Evolutionary conservation across 2,888 invertebrate genomes (phyloP).

Genomic region (Morpho deidamia): DNA sequence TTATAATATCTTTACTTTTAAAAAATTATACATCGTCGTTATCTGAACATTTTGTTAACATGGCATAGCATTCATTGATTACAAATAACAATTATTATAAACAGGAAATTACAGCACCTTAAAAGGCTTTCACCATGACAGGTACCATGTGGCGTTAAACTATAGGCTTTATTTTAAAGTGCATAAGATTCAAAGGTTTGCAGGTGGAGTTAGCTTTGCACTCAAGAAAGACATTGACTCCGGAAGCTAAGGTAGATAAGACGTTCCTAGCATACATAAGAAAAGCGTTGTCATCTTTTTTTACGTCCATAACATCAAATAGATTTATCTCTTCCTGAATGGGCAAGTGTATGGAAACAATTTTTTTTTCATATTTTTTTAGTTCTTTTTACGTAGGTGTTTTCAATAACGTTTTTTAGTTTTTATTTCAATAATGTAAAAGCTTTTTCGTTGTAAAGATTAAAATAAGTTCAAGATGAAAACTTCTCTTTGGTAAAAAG

Average conservation of each 20-base stretch:
- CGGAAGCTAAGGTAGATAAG: slow-evolving; percentile 32
- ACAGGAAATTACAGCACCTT: slow-evolving; percentile 20
- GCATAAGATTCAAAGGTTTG: slow-evolving; percentile 9
- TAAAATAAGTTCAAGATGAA: no score
- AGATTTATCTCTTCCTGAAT: slow-evolving; percentile 21
- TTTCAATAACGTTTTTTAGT: no score
- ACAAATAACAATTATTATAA: slow-evolving; percentile 6
- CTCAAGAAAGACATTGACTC: slow-evolving; percentile 29
- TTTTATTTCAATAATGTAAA: no score
- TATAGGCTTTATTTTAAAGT: slow-evolving; percentile 5
- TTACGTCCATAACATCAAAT: slow-evolving; percentile 19
- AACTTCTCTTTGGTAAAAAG: no score
- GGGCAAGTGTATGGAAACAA: slow-evolving; percentile 14
- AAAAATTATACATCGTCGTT: no score
- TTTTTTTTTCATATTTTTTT: slow-evolving; percentile 1
- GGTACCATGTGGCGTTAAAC: slow-evolving; percentile 2
- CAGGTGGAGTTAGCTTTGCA: slow-evolving; percentile 1
- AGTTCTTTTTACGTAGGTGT: neutral
- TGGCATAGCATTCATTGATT: neutral
- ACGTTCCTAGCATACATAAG: slow-evolving; percentile 25
- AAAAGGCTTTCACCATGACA: slow-evolving; percentile 17
- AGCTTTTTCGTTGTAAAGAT: no score
- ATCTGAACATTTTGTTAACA: neutral
- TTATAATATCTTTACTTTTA: no score
- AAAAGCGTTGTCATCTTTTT: slow-evolving; percentile 26